Conservation (phyloP, 2,113 vertebrate species). For the Dipodomys merriami region DNA sequence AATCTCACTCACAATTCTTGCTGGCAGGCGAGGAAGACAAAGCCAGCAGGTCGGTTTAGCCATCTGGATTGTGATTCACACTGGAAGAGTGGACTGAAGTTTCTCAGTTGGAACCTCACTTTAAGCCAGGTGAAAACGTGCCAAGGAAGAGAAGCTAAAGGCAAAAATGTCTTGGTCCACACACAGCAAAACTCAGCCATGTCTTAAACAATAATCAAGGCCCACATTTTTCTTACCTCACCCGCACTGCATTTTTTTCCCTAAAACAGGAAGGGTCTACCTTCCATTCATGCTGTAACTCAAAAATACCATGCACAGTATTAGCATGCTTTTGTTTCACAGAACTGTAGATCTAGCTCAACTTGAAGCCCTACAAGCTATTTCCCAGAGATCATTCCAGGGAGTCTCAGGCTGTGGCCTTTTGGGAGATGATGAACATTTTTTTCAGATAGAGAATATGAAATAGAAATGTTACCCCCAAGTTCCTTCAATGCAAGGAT, state of each 20-base stretch:
- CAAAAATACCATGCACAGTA: background rate
- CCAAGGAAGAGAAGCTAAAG: background rate
- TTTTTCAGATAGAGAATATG: constrained; percentile 6
- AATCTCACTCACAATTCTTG: background rate
- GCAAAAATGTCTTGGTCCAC: background rate
- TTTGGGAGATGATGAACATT: background rate
- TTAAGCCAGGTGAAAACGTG: background rate
- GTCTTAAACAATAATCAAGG: background rate
- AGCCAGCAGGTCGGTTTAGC: background rate
- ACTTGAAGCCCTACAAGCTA: background rate
- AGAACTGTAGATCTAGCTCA: background rate
- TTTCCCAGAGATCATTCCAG: constrained; percentile 10
- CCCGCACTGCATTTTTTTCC: background rate
- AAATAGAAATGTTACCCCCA: background rate
- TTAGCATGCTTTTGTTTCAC: background rate
- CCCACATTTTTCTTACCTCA: background rate
- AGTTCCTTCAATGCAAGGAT: background rate
- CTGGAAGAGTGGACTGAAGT: background rate
- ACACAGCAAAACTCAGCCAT: background rate
- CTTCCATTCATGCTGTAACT: background rate
- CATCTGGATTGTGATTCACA: background rate
- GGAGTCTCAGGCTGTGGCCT: background rate
- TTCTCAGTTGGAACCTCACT: background rate
- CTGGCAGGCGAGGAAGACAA: background rate
- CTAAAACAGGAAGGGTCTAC: background rate